Evolutionary conservation across 2,797 vertebrate genomes (phyloP), one percentile per base, ranked within the genome.

Genomic region (Columba guinea): DNA sequence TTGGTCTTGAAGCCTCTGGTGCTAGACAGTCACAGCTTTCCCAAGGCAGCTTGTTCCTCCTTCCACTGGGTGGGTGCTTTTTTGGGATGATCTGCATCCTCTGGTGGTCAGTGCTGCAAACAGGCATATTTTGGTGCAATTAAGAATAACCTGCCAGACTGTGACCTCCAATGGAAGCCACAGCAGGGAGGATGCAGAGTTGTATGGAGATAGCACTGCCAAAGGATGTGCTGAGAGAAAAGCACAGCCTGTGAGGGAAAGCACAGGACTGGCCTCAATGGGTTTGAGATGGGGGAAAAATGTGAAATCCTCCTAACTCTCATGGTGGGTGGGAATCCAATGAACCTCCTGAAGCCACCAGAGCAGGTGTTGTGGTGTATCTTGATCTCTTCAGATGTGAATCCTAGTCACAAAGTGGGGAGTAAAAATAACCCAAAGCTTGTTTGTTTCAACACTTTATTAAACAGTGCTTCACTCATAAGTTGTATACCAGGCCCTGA

Each of bases 371-470:
- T 51, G 27, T 46, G 30, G 51, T 2, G 0, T 9, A 53, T 4
- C 7, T 20, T 70, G 9, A 73, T 41, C 19, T 84, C 53, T 91
- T 65, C 73, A 75, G 62, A 37, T 4, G 3, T 9, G 56, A 81
- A n/a, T 41, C 53, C 46, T 41, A 6, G n/a, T 55, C 49, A 48
- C 23, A 28, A 88, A 75, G n/a, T 1, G 2, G 10, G 28, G 1
- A 6, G 11, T 4, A 94, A 81, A 87, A 91, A 77, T n/a, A 86
- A 59, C 13, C 5, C 49, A 28, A 27, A 79, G 8, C 32, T 46
- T 21, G 26, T 56, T 89, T 2, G 4, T 69, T 94, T 96, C 28
- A 79, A 48, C 11, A 16, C 77, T 94, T 96, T 96, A 97, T 90
- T 96, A 82, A 87, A 71, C 39, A 69, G n/a, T 34, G 73, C 46